Percentiles rank a stretch among this genome's conserved stretches.
phyloP scores from a whole-genome alignment of 2,888 invertebrate species.

The Troides aeacus region DNA sequence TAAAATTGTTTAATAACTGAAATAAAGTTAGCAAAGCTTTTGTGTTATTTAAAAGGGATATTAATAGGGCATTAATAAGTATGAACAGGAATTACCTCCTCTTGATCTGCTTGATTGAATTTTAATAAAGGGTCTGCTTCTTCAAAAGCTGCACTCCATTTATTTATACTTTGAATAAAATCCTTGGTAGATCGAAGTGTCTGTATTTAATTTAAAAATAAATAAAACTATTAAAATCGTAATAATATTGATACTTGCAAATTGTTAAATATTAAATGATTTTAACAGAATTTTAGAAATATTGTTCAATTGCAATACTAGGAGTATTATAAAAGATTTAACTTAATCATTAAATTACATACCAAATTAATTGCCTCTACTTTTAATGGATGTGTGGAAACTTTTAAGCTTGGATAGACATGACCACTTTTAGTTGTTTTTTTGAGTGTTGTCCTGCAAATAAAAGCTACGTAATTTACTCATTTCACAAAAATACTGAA shows the following conservation, averaged over 20 bases:
- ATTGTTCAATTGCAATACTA: no score
- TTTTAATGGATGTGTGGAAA: slow-evolving; percentile 65
- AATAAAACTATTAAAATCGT: no score
- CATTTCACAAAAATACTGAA: background rate
- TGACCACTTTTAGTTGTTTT: slow-evolving; percentile 37
- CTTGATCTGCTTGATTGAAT: slow-evolving; percentile 65
- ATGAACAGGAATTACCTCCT: slow-evolving; percentile 49
- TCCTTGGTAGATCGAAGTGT: slow-evolving; percentile 52
- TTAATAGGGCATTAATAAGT: no score
- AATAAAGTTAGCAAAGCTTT: no score
- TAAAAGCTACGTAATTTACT: background rate
- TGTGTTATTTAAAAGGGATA: no score
- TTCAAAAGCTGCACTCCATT: slow-evolving; percentile 71
- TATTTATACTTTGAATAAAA: slow-evolving; percentile 63
- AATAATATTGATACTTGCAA: no score
- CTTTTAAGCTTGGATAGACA: slow-evolving; percentile 57
- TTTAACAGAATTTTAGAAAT: no score
- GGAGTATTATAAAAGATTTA: no score
- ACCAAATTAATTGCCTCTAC: slow-evolving; percentile 51
- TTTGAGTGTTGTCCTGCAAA: slow-evolving; percentile 52
- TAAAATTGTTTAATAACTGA: no score
- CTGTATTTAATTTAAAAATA: slow-evolving; percentile 43
- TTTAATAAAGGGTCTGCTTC: slow-evolving; percentile 67
- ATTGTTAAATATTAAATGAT: no score
- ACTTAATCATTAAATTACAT: slow-evolving; percentile 31